Conservation (phyloP, 2,797 vertebrate species). For the Schizopygopsis pylzovi region DNA sequence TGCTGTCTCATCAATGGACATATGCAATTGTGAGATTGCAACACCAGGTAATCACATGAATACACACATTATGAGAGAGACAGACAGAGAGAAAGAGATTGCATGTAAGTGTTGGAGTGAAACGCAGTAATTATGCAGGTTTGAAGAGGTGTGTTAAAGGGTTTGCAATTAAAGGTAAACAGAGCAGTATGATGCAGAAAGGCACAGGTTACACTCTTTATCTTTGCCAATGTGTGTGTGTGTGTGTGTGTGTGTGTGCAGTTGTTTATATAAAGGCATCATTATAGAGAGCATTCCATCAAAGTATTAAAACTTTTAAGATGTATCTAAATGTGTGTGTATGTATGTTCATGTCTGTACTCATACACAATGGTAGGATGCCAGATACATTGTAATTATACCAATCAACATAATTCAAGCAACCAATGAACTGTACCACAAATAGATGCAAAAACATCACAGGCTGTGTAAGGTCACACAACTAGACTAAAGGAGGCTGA, state of each 20-base stretch:
- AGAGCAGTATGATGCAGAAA: slow-evolving; percentile 39
- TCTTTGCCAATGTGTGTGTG: neutral
- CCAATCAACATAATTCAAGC: slow-evolving; percentile 2
- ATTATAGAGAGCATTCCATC: slow-evolving; percentile 13
- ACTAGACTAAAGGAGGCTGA: neutral
- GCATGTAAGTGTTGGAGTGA: slow-evolving; percentile 49
- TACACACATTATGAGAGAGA: slow-evolving; percentile 51
- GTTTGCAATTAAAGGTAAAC: slow-evolving; percentile 63
- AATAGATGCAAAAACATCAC: slow-evolving; percentile 1
- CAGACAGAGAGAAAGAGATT: slow-evolving; percentile 42
- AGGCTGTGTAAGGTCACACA: slow-evolving; percentile 3
- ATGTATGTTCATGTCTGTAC: neutral
- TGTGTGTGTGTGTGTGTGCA: too few relatives aligned
- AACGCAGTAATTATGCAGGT: slow-evolving; percentile 58
- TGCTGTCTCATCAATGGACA: slow-evolving; percentile 57
- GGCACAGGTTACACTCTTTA: slow-evolving; percentile 45
- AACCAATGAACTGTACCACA: neutral
- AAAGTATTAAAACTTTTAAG: neutral
- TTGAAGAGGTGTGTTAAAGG: slow-evolving; percentile 61
- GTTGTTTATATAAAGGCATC: slow-evolving; percentile 14
- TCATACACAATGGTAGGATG: neutral
- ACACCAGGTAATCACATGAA: slow-evolving; percentile 54
- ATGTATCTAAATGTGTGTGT: neutral
- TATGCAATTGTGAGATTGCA: slow-evolving; percentile 53
- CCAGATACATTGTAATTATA: neutral